Evolutionary conservation across 2,113 vertebrate genomes (phyloP), one percentile per base, ranked within the genome.

Genomic region (Misgurnus anguillicaudatus): DNA sequence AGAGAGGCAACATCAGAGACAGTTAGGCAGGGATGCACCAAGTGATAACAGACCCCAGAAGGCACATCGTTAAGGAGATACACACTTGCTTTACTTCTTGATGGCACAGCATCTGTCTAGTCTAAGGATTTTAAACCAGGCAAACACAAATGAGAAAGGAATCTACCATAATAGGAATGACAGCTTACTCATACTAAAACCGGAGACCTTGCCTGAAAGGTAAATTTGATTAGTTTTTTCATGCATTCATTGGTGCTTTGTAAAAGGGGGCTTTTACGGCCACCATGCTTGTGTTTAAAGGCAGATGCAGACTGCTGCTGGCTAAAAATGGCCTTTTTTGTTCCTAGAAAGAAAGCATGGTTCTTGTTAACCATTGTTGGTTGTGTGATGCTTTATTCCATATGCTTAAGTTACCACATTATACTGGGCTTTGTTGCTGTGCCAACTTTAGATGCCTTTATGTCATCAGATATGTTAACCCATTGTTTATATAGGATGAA

Each of bases 141-240:
- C 58, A 42, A 62, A 9, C 9, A 45, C 58, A 73, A 70, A 77
- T 77, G 17, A 64, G 48, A 64, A 17, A 21, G 47, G 74, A 76
- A 53, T 64, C 61, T 39, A 53, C 42, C 21, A 4, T 51, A 39
- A 39, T 51, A 64, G 61, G 19, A 24, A 65, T 76, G 74, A 76
- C 48, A 74, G 68, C 48, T 78, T 19, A 42, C 45, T 74, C 41
- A 47, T 60, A 74, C 42, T n/a, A 63, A 51, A 47, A 41, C 64
- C 62, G 21, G 68, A 68, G 64, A 48, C 63, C 60, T 48, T 62
- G 41, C 45, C 60, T 85, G 78, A 85, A 57, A 83, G 81, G 84
- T 85, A 83, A 85, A 60, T 51, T 67, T 5, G 42, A 69, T 68
- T 53, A 72, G 57, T 38, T 64, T 19, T 36, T 14, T 1, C 16